phyloP scores from a whole-genome alignment of 2,113 vertebrate genomes.

The Odocoileus virginianus region DNA sequence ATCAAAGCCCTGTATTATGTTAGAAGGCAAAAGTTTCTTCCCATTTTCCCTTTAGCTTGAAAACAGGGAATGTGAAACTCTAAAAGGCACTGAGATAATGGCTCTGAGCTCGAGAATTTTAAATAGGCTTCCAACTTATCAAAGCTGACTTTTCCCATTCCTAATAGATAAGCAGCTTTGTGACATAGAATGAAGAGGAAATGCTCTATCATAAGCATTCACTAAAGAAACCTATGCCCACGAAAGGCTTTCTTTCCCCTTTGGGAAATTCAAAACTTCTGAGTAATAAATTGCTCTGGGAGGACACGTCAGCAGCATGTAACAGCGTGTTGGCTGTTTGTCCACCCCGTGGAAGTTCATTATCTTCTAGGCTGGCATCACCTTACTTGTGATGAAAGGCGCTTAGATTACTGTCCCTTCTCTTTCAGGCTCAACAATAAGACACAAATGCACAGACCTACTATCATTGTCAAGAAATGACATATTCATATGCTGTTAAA shows the following conservation, averaged over 20 bases:
- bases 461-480: constrained; percentile 26
- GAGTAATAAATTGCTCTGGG: not conserved
- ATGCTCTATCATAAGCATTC: not conserved
- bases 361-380: not conserved
- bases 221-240: not conserved
- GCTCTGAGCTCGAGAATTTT: constrained; percentile 37
- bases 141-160: constrained; percentile 24
- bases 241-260: not conserved
- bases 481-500: constrained; percentile 64
- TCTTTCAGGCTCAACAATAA: not conserved
- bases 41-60: constrained; percentile 10
- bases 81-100: constrained; percentile 31
- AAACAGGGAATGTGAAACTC: constrained; percentile 1
- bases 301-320: not conserved
- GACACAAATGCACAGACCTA: constrained; percentile 35
- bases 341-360: not conserved
- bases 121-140: constrained; percentile 43
- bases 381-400: not conserved
- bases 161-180: constrained; percentile 21
- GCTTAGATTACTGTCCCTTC: not conserved
- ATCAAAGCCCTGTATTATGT: not conserved
- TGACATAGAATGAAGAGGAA: constrained; percentile 28
- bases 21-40: not conserved
- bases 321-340: not conserved
- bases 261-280: not conserved